These are phyloP conservation scores for Bubo blakistoni DNA, from an alignment of 2,113 vertebrate genomes.

Conservation along the genomic window DNA sequence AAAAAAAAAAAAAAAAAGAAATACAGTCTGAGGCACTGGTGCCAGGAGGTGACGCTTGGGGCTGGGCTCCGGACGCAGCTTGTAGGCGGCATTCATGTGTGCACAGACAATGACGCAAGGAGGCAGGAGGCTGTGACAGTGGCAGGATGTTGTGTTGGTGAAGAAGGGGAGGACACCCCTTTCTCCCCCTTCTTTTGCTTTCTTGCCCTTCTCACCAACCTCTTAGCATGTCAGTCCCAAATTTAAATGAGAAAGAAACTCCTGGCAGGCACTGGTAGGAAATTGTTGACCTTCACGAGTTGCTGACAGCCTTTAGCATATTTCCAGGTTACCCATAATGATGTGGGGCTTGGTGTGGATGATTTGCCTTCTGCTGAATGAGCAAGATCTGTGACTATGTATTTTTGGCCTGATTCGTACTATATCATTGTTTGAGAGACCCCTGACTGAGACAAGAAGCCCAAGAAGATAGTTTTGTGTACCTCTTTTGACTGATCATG, in stretches of 20 bases:
- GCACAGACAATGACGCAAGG: not conserved
- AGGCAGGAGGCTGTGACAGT: not conserved
- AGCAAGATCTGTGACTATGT: not conserved
- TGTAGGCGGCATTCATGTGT: fast-evolving
- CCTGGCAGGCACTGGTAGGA: not conserved
- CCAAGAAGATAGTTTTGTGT: not conserved
- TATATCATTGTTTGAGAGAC: not conserved
- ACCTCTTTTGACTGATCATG: not conserved
- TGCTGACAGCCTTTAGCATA: not conserved
- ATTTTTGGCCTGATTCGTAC: not conserved
- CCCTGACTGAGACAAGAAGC: not conserved
- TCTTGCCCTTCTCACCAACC: not conserved
- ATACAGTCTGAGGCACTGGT: fast-evolving
- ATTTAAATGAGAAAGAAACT: not conserved
- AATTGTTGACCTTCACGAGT: not conserved
- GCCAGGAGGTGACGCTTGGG: not conserved
- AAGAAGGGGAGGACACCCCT: not conserved
- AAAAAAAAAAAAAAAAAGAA: not conserved
- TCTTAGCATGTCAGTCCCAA: not conserved
- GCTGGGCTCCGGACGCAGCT: not conserved
- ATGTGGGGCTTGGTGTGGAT: not conserved
- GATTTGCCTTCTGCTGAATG: not conserved
- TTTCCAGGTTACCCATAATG: not conserved
- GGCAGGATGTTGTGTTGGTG: not conserved
- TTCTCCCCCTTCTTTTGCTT: not conserved